phyloP scores from a whole-genome alignment of 2,888 invertebrate species.

The Chaitophorus viminalis region DNA sequence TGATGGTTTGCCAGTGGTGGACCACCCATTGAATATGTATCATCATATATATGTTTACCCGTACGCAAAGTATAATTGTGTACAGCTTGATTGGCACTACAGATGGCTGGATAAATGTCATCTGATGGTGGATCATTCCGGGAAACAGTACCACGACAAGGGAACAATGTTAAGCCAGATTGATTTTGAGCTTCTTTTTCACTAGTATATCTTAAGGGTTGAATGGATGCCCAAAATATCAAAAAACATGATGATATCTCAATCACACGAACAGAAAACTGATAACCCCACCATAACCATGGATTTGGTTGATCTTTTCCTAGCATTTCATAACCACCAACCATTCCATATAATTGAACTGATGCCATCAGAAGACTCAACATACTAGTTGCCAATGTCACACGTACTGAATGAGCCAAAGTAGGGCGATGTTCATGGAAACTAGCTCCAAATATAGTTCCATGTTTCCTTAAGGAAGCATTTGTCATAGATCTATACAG shows the following conservation, averaged over 20 bases:
- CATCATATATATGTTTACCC: slow-evolving; percentile 81
- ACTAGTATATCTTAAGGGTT: slow-evolving; percentile 72
- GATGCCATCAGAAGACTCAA: slow-evolving; percentile 84
- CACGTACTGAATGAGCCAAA: slow-evolving; percentile 86
- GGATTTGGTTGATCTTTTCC: slow-evolving; percentile 69
- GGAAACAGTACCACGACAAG: slow-evolving; percentile 69
- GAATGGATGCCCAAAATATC: slow-evolving; percentile 86
- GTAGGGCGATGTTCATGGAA: slow-evolving; percentile 70
- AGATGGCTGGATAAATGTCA: slow-evolving; percentile 85
- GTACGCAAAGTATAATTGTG: slow-evolving; percentile 84
- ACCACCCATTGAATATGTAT: slow-evolving; percentile 70
- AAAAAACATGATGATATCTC: slow-evolving; percentile 89
- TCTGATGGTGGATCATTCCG: slow-evolving; percentile 73
- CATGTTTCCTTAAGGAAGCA: slow-evolving; percentile 65
- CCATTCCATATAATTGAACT: slow-evolving; percentile 78
- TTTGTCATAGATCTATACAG: slow-evolving; percentile 81
- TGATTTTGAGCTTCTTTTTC: slow-evolving; percentile 71
- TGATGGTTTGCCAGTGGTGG: slow-evolving; percentile 61
- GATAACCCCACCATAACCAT: slow-evolving; percentile 94
- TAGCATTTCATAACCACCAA: slow-evolving; percentile 67
- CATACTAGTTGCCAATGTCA: slow-evolving; percentile 87
- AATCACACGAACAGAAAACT: slow-evolving; percentile 83
- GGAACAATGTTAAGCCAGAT: slow-evolving; percentile 82
- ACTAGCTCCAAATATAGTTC: slow-evolving; percentile 66
- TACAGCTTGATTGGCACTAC: slow-evolving; percentile 85